Base-by-base conservation (phyloP, 2,797 vertebrate species). In the Thripadectes ignobilis region DNA sequence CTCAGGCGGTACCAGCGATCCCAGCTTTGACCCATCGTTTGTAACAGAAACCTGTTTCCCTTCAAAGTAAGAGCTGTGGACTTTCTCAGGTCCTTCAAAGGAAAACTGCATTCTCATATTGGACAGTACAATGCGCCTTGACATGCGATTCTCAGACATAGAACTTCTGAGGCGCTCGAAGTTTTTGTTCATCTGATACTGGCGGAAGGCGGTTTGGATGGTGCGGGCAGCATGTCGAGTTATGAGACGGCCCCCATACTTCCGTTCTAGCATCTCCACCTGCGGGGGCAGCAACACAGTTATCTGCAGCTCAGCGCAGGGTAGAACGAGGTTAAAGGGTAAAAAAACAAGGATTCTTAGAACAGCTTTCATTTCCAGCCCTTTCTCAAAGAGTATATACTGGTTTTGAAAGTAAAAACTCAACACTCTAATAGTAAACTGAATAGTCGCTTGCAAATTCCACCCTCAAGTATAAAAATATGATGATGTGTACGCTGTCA, bases 61-160 rank as follows among this genome's bases (percentile, higher is more conserved):
- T 96, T 99, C 99, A 3, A 99, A 99, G 97, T 99, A 99, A 75
- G 99, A 99, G 98, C 99, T 99, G 95, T 99, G 99, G 98, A 99
- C 98, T 98, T 99, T 99, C 98, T 99, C 99, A 95, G 99, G 99
- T 91, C 99, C 99, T 98, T 99, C 99, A 95, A 99, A 99, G 81
- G 99, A 99, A 98, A 99, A 99, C 99, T 99, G 99, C 99, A 99
- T 99, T 98, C 99, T 99, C 99, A 99, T 99, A 98, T 99, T 99
- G 99, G 99, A 99, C 86, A 99, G 98, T 92, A 99, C 99, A 24
- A 99, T 99, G 67, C 99, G 98, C 94, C 99, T 98, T 58, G 99
- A 99, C 99, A 99, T 99, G 93, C 99, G 99, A 98, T 99, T 99
- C 97, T 99, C 99, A 3, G 99, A 99, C 99, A 99, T 99, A 98